Evolutionary conservation across 53 echinoderm and acorn worm genomes (phyloP), one percentile per base, ranked within the genome.

Genomic region (Henricia sp.): DNA sequence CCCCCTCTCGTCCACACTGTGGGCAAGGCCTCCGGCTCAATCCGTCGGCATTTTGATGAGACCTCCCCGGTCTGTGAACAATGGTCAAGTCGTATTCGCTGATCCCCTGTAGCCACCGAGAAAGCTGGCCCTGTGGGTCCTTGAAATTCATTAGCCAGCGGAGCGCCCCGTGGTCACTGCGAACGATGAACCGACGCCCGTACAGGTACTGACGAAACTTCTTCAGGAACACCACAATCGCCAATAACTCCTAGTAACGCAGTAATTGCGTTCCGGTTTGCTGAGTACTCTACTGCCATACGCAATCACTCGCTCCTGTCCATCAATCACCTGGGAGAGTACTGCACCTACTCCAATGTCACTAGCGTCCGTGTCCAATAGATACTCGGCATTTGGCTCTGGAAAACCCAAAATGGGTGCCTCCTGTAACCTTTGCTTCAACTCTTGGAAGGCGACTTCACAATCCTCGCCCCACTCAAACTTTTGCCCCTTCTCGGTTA

Each of bases 211-310:
- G 60, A 21, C 60, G 60, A 59, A 59, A 59, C 21, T 59, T 23
- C 28, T 59, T 59, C 60, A 59, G 60, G 60, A 59, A 59, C 60
- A 59, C 60, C 20, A 59, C 60, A 9, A 59, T 27, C 9, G 60
- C 60, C 60, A 59, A 19, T 9, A 59, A 27, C 60, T 59, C 60
- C 48, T 8, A 46, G 48, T 46, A 8, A 46, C 48, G 48, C 48
- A 46, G 48, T 46, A n/a, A n/a, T n/a, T n/a, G n/a, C n/a, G n/a
- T n/a, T n/a, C n/a, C n/a, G n/a, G n/a, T n/a, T n/a, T n/a, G 14
- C 48, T 46, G 48, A 46, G 48, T 14, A 46, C 48, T 46, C 48
- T 46, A 14, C 48, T 46, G 8, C 48, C 48, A 14, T 46, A 46
- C 8, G 48, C 48, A 14, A 46, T 46, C 48, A 46, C 48, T 46